These are phyloP conservation scores for Poecilia picta DNA, from an alignment of 2,797 vertebrate genomes.

Conservation along the genomic window DNA sequence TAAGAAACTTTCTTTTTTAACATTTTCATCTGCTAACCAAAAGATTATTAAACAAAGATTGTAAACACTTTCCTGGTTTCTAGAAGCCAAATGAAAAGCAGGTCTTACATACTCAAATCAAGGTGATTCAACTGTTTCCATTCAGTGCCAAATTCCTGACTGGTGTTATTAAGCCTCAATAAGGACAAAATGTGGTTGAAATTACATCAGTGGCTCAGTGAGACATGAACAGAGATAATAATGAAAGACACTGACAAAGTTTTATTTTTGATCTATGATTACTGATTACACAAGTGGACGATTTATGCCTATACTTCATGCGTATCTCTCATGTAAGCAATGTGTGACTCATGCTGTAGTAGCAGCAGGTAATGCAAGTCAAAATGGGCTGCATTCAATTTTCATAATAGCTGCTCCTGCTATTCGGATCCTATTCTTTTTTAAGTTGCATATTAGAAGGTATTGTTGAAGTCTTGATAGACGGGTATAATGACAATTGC, in stretches of 20 bases:
- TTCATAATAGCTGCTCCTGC: neutral
- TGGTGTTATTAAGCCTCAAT: neutral
- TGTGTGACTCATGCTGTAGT: neutral
- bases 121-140: neutral
- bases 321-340: neutral
- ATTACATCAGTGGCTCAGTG: neutral
- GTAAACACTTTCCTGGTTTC: neutral
- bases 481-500: slow-evolving; percentile 30
- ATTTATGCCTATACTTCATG: neutral
- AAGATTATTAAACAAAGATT: neutral
- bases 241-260: neutral
- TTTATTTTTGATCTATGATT: neutral
- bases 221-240: neutral
- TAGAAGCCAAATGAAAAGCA: neutral
- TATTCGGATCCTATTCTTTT: neutral
- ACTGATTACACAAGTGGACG: neutral
- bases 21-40: neutral
- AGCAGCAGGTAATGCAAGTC: neutral
- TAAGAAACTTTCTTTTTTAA: neutral
- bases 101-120: neutral
- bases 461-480: slow-evolving; percentile 12
- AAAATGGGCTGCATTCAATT: neutral
- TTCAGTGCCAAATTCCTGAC: neutral
- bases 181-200: neutral
- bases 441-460: neutral